Evolutionary conservation across 2,888 invertebrate genomes (phyloP).

Genomic region (Seira ritae): DNA sequence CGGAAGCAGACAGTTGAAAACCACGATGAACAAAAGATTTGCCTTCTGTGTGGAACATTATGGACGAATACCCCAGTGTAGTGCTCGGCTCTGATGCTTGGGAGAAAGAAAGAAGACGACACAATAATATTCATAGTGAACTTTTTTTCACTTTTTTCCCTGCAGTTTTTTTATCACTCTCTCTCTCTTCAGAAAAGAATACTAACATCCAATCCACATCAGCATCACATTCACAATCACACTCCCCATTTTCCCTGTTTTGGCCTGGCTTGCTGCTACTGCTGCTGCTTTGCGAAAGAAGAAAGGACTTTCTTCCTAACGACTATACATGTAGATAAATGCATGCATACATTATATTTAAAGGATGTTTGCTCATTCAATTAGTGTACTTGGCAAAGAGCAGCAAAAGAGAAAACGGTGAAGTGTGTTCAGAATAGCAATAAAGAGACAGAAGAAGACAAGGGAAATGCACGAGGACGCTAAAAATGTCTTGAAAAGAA

Average conservation of each 20-base stretch:
- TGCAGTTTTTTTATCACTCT: background rate
- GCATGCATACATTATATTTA: no score
- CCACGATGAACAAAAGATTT: constrained; percentile 58
- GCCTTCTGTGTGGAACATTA: constrained; percentile 22
- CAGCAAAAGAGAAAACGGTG: constrained; percentile 19
- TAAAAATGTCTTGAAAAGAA: constrained; percentile 29
- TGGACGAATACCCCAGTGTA: background rate
- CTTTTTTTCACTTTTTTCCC: no score
- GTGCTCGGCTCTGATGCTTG: no score
- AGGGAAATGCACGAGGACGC: background rate
- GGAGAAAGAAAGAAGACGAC: no score
- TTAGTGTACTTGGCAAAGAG: constrained; percentile 42
- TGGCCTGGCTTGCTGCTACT: no score
- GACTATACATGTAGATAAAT: no score
- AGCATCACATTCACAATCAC: no score
- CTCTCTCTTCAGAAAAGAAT: constrained; percentile 5
- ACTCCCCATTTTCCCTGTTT: no score
- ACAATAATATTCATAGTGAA: no score
- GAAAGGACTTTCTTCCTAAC: no score
- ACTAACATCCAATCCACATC: background rate
- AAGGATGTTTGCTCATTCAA: constrained; percentile 46
- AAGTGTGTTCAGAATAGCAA: constrained; percentile 55
- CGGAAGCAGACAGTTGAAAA: constrained; percentile 58
- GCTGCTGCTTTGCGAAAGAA: no score
- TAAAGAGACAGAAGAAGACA: constrained; percentile 38